These are phyloP conservation scores for Muscicapa adusta DNA, from an alignment of 2,113 vertebrate species.

Conservation along the genomic window DNA sequence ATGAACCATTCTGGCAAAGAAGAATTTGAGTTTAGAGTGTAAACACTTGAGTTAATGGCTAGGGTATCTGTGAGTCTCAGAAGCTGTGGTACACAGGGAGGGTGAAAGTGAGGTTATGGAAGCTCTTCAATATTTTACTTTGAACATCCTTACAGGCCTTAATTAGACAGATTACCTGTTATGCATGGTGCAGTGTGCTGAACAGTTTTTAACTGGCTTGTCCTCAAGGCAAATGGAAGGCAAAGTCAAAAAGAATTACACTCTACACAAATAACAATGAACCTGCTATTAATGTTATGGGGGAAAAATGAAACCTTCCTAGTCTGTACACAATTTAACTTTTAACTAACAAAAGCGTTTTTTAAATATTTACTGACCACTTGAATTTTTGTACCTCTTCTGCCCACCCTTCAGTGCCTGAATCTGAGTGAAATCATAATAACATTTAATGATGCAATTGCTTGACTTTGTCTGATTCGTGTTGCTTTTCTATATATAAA, in stretches of 20 bases:
- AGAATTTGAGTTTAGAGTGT: constrained; percentile 80
- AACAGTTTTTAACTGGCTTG: constrained; percentile 85
- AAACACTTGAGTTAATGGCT: constrained; percentile 85
- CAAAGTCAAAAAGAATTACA: constrained; percentile 91
- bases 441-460: neutral
- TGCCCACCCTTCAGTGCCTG: neutral
- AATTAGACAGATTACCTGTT: constrained; percentile 99
- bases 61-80: constrained; percentile 77
- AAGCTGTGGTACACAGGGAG: constrained; percentile 81
- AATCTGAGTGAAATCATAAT: neutral
- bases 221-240: constrained; percentile 92
- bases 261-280: constrained; percentile 80
- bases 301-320: constrained; percentile 69
- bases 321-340: constrained; percentile 77
- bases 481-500: neutral
- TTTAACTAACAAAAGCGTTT: constrained; percentile 86
- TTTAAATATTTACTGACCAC: constrained; percentile 80
- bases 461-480: neutral
- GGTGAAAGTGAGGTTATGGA: constrained; percentile 93
- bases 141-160: constrained; percentile 86
- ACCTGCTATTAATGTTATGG: constrained; percentile 74
- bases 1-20: constrained; percentile 79
- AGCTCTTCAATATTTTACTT: constrained; percentile 90
- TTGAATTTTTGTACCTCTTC: constrained; percentile 73
- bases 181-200: constrained; percentile 85